Percentiles rank a stretch among this genome's conserved stretches.
phyloP scores from a whole-genome alignment of 1,140 invertebrate species.

The Capitella teleta region DNA sequence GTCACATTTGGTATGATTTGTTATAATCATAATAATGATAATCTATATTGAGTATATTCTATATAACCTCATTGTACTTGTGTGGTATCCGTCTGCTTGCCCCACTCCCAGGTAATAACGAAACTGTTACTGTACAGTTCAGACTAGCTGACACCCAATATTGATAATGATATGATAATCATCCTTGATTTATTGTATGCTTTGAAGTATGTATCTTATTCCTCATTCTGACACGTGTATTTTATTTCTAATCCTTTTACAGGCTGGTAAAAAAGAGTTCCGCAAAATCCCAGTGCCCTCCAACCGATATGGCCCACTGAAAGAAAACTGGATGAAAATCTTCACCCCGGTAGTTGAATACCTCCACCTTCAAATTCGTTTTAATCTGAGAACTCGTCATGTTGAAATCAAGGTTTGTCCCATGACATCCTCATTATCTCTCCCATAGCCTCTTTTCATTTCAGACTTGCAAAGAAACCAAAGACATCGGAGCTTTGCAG shows the following conservation, averaged over 20 bases:
- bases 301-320: conserved; percentile 79
- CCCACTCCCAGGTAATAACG: too few species aligned
- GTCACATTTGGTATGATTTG: too few species aligned
- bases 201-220: not conserved
- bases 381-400: conserved; percentile 82
- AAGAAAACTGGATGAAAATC: conserved; percentile 95
- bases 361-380: conserved; percentile 83
- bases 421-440: not conserved
- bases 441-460: conserved; percentile 14
- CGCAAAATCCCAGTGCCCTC: conserved; percentile 55
- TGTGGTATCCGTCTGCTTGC: too few species aligned
- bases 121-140: too few species aligned
- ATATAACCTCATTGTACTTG: too few species aligned
- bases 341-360: conserved; percentile 93
- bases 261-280: conserved; percentile 25
- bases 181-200: not conserved
- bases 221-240: not conserved
- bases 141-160: too few species aligned
- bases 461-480: conserved; percentile 58
- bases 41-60: too few species aligned
- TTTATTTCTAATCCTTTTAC: not conserved
- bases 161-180: not conserved
- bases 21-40: too few species aligned
- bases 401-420: conserved; percentile 61
- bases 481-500: conserved; percentile 80